phyloP scores from a whole-genome alignment of 2,113 vertebrate species.

The Nicator chloris region DNA sequence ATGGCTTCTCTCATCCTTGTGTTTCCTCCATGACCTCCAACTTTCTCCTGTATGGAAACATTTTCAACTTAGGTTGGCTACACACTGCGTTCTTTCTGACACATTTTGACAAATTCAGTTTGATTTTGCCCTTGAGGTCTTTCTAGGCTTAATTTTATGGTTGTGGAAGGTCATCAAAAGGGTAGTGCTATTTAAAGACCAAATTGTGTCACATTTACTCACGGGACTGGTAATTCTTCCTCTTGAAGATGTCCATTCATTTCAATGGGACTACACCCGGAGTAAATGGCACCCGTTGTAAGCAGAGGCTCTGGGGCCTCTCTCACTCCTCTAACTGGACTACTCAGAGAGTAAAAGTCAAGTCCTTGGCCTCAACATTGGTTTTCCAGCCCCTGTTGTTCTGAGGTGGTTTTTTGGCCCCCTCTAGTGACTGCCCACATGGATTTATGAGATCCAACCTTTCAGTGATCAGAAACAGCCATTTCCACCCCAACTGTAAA shows the following conservation, averaged over 20 bases:
- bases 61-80: background rate
- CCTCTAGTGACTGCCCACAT: constrained; percentile 22
- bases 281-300: background rate
- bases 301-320: background rate
- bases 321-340: background rate
- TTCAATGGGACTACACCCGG: background rate
- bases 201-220: constrained; percentile 42
- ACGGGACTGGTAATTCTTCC: background rate
- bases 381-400: background rate
- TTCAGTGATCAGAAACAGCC: background rate
- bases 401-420: constrained; percentile 17
- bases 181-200: constrained; percentile 38
- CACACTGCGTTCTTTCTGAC: background rate
- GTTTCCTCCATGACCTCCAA: constrained; percentile 15
- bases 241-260: constrained; percentile 15
- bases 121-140: constrained; percentile 50
- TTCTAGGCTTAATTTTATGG: constrained; percentile 49
- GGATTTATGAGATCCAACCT: background rate
- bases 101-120: constrained; percentile 47
- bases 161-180: constrained; percentile 60
- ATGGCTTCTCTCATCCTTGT: background rate
- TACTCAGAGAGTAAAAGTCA: background rate
- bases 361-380: background rate
- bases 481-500: background rate
- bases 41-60: background rate